Evolutionary conservation across 2,888 invertebrate species (phyloP).

Genomic region (Drosophila fungiperda): DNA sequence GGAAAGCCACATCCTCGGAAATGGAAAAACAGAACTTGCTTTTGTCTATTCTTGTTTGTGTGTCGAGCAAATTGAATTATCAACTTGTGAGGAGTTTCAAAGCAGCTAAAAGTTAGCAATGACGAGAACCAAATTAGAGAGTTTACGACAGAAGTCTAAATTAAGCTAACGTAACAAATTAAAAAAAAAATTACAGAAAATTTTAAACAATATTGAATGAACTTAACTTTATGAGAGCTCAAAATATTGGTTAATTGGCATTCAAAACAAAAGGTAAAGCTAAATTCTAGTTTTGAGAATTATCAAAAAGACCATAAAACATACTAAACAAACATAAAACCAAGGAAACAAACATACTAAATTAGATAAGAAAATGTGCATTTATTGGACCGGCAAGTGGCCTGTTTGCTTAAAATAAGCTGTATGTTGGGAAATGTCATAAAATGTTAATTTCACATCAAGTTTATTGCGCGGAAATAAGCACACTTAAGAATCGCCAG

Average conservation of each 20-base stretch:
- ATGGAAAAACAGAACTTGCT: conserved; percentile 25
- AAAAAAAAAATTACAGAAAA: background rate
- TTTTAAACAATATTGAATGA: background rate
- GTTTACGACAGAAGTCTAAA: conserved; percentile 9
- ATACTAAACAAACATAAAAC: background rate
- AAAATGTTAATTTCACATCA: conserved; percentile 63
- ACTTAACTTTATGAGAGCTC: background rate
- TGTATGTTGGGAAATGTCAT: conserved; percentile 14
- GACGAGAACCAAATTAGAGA: conserved; percentile 10
- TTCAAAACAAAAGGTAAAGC: background rate
- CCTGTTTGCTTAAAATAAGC: background rate
- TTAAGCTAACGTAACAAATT: conserved; percentile 10
- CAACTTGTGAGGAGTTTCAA: conserved; percentile 44
- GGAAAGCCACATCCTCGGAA: conserved; percentile 36
- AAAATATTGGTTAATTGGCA: background rate
- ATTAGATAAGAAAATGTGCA: conserved; percentile 1
- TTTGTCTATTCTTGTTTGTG: conserved; percentile 34
- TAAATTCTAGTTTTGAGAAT: too few species aligned
- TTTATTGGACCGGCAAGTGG: conserved; percentile 7
- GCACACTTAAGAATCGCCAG: conserved; percentile 46
- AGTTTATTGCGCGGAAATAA: conserved; percentile 52
- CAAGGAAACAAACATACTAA: background rate
- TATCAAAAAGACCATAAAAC: background rate
- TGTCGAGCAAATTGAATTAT: conserved; percentile 64
- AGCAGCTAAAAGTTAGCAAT: conserved; percentile 11